Evolutionary conservation across 2,113 vertebrate species (phyloP), one percentile per base, ranked within the genome.

Genomic region (Sigmodon hispidus): DNA sequence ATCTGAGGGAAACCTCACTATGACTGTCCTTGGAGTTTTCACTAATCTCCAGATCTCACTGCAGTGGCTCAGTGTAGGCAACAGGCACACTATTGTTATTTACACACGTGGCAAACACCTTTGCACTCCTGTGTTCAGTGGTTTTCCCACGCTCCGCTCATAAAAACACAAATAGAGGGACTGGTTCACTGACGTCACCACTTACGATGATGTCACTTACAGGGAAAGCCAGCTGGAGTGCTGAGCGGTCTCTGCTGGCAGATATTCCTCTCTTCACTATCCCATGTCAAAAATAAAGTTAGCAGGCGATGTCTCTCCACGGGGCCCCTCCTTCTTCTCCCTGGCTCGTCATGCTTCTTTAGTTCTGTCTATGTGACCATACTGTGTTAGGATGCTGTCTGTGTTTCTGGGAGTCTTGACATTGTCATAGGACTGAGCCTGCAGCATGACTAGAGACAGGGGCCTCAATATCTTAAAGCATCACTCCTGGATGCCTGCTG

Each of bases 361-460:
- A 83, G 86, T 65, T 97, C 45, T 67, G 63, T 89, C 89, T 90
- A 90, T 86, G 43, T 94, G 81, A 97, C 96, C 67, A 48, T 31
- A 61, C 34, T 7, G 4, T 1, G 7, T 89, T 76, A 96, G 88
- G 93, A 63, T 9, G 34, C 40, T 90, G 61, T 89, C 97, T 98
- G 96, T 96, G 83, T 94, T 96, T 88, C 92, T 88, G 88, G 83
- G 79, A 96, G 88, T 98, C 95, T 94, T 96, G 22, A 91, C 93
- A 83, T 93, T 22, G 87, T 89, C 92, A 93, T 59, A 79, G 70
- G 76, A 55, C 70, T 72, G 77, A 92, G 61, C 89, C 76, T 91
- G 97, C 96, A 97, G 93, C 93, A 89, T 90, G 90, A 97, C 96
- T 93, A 83, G 92, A 97, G 95, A 97, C 19, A 67, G 70, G 92